phyloP scores from a whole-genome alignment of 2,113 vertebrate genomes.

The human (Homo sapiens) region DNA sequence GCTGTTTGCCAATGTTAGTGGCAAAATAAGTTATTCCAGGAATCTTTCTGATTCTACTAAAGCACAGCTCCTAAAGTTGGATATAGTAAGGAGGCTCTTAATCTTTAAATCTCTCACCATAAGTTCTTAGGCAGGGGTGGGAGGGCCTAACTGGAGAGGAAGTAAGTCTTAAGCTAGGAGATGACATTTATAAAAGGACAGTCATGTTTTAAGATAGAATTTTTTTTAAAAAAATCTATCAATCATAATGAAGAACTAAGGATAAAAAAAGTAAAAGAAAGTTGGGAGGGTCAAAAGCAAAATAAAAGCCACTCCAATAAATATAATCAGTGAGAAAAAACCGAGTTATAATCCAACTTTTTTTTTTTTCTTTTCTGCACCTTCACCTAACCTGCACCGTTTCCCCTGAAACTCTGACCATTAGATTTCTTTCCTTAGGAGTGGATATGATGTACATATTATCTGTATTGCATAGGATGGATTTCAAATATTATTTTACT shows the following conservation, averaged over 20 bases:
- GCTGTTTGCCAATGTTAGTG: not conserved
- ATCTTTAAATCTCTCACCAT: not conserved
- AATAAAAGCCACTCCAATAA: not conserved
- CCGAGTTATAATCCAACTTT: not conserved
- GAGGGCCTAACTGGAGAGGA: not conserved
- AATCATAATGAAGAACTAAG: not conserved
- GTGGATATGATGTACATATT: not conserved
- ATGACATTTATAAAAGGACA: not conserved
- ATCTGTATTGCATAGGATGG: not conserved
- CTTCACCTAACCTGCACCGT: not conserved
- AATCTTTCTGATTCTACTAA: not conserved
- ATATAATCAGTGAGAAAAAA: not conserved
- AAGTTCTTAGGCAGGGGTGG: not conserved
- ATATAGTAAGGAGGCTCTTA: not conserved
- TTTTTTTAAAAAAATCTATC: not conserved
- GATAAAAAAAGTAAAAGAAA: not conserved
- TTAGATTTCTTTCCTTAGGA: not conserved
- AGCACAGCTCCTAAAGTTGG: not conserved
- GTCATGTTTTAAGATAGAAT: not conserved
- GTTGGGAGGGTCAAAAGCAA: not conserved
- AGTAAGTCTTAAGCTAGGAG: not conserved
- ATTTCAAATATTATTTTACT: constrained; percentile 2
- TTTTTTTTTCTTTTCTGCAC: not conserved
- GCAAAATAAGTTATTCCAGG: not conserved
- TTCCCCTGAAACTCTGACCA: not conserved